phyloP scores from a whole-genome alignment of 2,888 invertebrate species.

The Chrysina gloriosa region DNA sequence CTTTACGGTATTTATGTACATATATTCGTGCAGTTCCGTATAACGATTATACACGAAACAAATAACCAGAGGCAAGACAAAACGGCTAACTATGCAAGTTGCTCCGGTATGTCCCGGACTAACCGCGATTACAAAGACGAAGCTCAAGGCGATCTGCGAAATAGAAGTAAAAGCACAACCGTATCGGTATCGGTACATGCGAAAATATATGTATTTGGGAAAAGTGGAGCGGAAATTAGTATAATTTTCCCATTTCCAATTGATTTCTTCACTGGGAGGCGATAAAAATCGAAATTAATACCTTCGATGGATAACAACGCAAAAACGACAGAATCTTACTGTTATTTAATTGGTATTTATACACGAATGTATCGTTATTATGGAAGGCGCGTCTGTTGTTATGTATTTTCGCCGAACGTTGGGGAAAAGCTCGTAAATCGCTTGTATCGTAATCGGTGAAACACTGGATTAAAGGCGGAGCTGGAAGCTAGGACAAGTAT shows the following conservation, averaged over 20 bases:
- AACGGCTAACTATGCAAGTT: too few species aligned
- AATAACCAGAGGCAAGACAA: slow-evolving; percentile 12
- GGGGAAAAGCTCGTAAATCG: background rate
- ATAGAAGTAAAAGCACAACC: slow-evolving; percentile 24
- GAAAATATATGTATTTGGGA: slow-evolving; percentile 25
- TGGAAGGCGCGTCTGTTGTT: background rate
- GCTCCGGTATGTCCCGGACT: too few species aligned
- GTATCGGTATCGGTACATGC: background rate
- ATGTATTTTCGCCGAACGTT: background rate
- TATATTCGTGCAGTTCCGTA: background rate
- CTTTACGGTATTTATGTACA: background rate
- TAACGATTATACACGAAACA: slow-evolving; percentile 6
- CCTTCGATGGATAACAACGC: background rate
- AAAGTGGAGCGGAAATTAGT: slow-evolving; percentile 27
- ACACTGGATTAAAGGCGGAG: background rate
- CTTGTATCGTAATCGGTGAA: background rate
- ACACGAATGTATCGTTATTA: background rate
- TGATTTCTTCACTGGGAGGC: background rate
- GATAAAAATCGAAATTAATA: slow-evolving; percentile 21
- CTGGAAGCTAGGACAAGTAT: background rate
- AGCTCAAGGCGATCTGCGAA: background rate
- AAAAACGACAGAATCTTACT: background rate
- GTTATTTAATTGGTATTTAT: slow-evolving; percentile 1
- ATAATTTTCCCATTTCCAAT: slow-evolving; percentile 9
- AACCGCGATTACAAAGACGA: background rate